Evolutionary conservation across 2,888 invertebrate species (phyloP).

Genomic region (Sclerodermus sp.): DNA sequence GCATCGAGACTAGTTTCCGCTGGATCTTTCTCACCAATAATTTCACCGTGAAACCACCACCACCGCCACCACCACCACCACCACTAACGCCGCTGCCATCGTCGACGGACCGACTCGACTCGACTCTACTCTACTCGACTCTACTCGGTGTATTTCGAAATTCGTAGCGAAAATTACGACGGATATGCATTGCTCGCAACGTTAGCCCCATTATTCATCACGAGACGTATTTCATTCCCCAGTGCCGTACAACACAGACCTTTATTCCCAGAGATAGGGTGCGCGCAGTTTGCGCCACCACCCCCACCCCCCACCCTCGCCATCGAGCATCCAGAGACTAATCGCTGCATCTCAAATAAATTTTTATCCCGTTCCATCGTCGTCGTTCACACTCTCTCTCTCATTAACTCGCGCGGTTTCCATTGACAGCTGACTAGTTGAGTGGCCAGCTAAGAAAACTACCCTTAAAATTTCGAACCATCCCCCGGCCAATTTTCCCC

Average conservation of each 20-base stretch:
- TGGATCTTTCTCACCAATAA: neutral
- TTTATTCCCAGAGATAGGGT: constrained; percentile 17
- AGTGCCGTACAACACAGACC: constrained; percentile 8
- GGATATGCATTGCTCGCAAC: constrained; percentile 9
- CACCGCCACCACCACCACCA: no score
- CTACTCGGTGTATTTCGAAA: constrained; percentile 3
- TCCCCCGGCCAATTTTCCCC: no score
- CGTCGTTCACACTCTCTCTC: no score
- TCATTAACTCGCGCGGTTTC: no score
- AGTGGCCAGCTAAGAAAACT: no score
- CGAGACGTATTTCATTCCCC: constrained; percentile 19
- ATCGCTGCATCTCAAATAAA: constrained; percentile 14
- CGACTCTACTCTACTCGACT: no score
- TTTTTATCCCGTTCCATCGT: no score
- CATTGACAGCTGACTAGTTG: no score
- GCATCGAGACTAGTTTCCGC: neutral
- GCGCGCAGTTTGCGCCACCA: constrained; percentile 9
- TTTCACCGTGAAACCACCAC: neutral
- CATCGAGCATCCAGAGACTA: constrained; percentile 14
- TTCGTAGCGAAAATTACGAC: constrained; percentile 11
- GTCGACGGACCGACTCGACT: no score
- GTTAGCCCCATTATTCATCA: constrained; percentile 22
- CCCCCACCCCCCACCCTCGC: no score
- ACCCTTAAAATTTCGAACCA: no score
- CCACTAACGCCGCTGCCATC: no score